phyloP scores from a whole-genome alignment of 2,797 vertebrate species.

The Hypotaenidia okinawae region DNA sequence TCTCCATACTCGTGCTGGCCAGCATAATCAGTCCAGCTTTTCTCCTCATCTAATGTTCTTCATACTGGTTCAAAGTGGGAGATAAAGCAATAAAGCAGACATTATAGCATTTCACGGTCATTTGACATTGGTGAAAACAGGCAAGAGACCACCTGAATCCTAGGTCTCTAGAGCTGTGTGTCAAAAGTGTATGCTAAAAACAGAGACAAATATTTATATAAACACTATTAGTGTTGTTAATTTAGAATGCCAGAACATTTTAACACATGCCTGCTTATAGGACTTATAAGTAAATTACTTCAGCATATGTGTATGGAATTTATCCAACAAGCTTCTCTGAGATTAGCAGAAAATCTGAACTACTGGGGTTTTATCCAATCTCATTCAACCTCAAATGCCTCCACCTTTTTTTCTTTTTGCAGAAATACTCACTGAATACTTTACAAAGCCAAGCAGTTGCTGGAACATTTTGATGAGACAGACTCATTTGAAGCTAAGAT shows the following conservation, averaged over 20 bases:
- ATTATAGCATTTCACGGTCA: not conserved
- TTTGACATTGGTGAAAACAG: not conserved
- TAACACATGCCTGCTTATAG: not conserved
- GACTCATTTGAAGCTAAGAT: not conserved
- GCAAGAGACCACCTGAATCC: not conserved
- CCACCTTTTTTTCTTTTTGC: not conserved
- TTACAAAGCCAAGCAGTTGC: not conserved
- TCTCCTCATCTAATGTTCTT: not conserved
- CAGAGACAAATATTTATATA: not conserved
- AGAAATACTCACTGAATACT: not conserved
- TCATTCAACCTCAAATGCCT: not conserved
- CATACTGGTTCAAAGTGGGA: not conserved
- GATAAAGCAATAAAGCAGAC: fast-evolving
- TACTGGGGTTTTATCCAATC: not conserved
- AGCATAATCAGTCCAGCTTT: not conserved
- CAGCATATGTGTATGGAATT: not conserved
- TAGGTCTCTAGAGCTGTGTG: not conserved
- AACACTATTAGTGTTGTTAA: not conserved
- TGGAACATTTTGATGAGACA: not conserved
- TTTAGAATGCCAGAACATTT: not conserved
- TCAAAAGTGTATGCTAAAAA: not conserved
- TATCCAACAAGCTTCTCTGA: not conserved
- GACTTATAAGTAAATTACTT: not conserved
- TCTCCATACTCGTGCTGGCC: fast-evolving
- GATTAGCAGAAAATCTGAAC: not conserved